Percentiles rank a stretch among this genome's conserved stretches.
Evolutionary conservation across 2,113 vertebrate species (phyloP).

Genomic region (Barnardius zonarius): DNA sequence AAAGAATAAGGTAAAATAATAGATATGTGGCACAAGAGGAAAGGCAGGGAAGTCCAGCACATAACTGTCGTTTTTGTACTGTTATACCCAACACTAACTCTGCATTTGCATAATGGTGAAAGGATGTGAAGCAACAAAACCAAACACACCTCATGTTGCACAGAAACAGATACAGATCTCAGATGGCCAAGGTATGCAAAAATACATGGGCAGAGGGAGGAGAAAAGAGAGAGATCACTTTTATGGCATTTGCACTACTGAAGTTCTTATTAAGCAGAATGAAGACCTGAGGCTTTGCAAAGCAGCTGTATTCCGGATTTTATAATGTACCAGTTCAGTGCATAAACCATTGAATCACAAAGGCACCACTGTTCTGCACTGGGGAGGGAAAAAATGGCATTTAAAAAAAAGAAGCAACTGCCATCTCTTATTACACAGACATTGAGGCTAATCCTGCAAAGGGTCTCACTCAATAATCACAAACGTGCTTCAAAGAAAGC

Average conservation of each 20-base stretch:
- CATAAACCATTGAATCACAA: background rate
- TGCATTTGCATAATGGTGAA: background rate
- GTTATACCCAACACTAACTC: background rate
- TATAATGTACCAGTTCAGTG: background rate
- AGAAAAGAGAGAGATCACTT: background rate
- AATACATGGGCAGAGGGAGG: rapidly evolving
- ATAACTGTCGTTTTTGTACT: background rate
- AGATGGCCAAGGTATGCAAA: background rate
- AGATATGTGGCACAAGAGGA: background rate
- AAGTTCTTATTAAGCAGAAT: background rate
- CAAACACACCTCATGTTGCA: background rate
- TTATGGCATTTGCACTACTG: background rate
- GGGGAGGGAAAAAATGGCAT: background rate
- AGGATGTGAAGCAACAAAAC: background rate
- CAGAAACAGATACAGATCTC: background rate
- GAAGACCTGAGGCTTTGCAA: background rate
- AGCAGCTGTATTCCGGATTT: background rate
- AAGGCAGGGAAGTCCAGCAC: background rate
- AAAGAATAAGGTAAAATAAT: background rate
- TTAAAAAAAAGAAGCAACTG: background rate
- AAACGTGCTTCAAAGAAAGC: background rate
- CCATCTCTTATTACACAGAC: background rate
- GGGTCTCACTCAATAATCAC: background rate
- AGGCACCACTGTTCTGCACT: background rate
- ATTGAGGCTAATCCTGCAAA: background rate